phyloP scores from a whole-genome alignment of 2,113 vertebrate genomes.

The Triplophysa dalaica region DNA sequence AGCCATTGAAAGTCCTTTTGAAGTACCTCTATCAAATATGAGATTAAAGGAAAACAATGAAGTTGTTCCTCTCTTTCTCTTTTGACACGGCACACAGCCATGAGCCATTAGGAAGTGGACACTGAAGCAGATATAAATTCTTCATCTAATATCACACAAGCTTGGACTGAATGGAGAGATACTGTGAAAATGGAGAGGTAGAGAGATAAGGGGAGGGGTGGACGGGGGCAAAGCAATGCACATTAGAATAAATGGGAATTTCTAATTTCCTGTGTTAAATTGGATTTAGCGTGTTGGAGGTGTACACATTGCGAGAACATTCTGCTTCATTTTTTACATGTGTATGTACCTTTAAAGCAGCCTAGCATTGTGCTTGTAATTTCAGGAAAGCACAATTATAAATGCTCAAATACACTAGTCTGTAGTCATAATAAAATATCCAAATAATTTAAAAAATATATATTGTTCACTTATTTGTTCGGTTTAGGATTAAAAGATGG shows the following conservation, averaged over 20 bases:
- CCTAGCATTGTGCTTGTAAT: too few species aligned
- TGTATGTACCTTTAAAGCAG: too few species aligned
- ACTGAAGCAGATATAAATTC: neutral
- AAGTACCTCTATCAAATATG: constrained; percentile 69
- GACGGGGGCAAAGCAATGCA: constrained; percentile 63
- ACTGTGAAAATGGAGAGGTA: constrained; percentile 38
- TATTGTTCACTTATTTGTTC: too few species aligned
- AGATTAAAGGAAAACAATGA: constrained; percentile 68
- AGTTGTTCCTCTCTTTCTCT: constrained; percentile 54
- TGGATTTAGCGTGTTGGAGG: constrained; percentile 65
- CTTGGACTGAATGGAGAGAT: constrained; percentile 37
- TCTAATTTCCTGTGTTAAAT: constrained; percentile 69
- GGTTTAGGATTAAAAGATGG: too few species aligned
- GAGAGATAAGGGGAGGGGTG: constrained; percentile 44
- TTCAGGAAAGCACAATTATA: too few species aligned
- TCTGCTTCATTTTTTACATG: neutral
- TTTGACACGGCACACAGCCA: neutral
- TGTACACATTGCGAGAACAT: constrained; percentile 65
- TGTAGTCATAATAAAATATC: too few species aligned
- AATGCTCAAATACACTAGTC: too few species aligned
- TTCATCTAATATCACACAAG: constrained; percentile 2
- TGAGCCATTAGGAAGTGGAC: constrained; percentile 13
- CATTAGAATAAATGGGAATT: constrained; percentile 73
- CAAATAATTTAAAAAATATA: too few species aligned
- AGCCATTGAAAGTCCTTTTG: constrained; percentile 68